Base-by-base conservation (phyloP, 2,113 vertebrate genomes). In the Chionis minor region DNA sequence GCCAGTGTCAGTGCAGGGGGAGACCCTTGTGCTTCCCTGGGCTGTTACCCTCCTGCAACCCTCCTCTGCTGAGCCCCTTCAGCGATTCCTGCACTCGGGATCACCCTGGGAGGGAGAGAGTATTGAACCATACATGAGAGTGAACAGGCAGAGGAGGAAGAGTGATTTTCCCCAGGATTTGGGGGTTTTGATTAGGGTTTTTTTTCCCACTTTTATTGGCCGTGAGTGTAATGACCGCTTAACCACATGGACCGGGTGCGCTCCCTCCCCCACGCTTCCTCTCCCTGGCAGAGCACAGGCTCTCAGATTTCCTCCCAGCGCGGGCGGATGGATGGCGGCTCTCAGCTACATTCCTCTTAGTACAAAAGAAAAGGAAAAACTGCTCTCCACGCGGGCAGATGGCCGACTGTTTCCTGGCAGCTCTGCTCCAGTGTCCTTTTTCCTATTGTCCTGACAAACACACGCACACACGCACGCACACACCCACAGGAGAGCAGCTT, bases 301-400 rank as follows among this genome's bases (percentile, higher is more conserved):
- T 55, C 96, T 97, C 90, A 86, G 89, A 80, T 97, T 97, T 97
- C 95, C 95, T 96, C 96, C 85, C 89, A 66, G 93, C 67, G 74
- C 49, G 27, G 91, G 94, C 65, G 78, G 96, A 94, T 88, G 94
- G 93, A 94, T 88, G 94, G 93, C 65, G 73, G 92, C 90, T 92
- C 81, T 27, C 35, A 8, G 81, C 92, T 96, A 8, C 93, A 90
- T 96, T 97, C 94, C 92, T 95, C 55, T 42, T 52, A 0, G 6
- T 63, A 91, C 90, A 94, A 96, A 94, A 96, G 88, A 56, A 74
- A 47, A 87, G 93, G 93, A 49, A 94, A 93, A 94, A 88, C 45
- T 69, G 65, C 79, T 90, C 77, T 77, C 30, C 28, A 9, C 14
- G 24, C 15, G 17, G 90, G 87, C 92, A 94, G 88, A 96, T 82